Base-by-base conservation (phyloP, 2,797 vertebrate genomes). In the Ctenopoma multispine region DNA sequence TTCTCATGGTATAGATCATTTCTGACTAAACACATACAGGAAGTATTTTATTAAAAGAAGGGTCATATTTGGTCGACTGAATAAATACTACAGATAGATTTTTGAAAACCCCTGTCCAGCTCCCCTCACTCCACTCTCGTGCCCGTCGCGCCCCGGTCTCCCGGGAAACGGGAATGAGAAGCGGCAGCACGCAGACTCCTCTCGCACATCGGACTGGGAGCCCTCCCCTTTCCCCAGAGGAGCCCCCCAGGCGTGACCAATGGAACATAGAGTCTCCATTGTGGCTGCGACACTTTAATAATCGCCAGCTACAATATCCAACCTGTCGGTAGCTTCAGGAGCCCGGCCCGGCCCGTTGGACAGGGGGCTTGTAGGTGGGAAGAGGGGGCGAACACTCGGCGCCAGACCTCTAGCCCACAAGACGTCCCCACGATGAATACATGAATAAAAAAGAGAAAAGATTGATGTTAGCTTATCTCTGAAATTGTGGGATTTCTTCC, bases 271-370 rank as follows among this genome's bases (percentile, higher is more conserved):
- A 97, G 95, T 92, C 87, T 91, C 95, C 94, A 95, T 99, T 99
- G 98, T 99, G 91, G 91, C 80, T 12, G 92, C 94, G 96, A 97
- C 97, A 96, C 96, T 98, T 98, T 97, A 97, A 97, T 98, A 97
- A 97, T 96, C 96, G 94, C 94, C 93, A 96, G 96, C 95, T 97
- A 98, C 97, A 98, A 98, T 98, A 96, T 97, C 93, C 97, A 99
- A 98, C 98, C 97, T 98, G 98, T 96, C 97, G 97, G 96, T 95
- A 96, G 96, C 96, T 96, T 95, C 94, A 95, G 96, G 96, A 96
- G 95, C 96, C 91, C 93, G 93, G 94, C 91, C 89, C 92, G 93
- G 92, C 92, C 93, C 94, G 94, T 93, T 94, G 92, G 94, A 93
- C 85, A 84, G 84, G 84, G 92, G 89, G 82, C 63, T 80, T 89